Base-by-base conservation (phyloP, 1,140 invertebrate genomes). In the Leptinotarsa undecemlineata region DNA sequence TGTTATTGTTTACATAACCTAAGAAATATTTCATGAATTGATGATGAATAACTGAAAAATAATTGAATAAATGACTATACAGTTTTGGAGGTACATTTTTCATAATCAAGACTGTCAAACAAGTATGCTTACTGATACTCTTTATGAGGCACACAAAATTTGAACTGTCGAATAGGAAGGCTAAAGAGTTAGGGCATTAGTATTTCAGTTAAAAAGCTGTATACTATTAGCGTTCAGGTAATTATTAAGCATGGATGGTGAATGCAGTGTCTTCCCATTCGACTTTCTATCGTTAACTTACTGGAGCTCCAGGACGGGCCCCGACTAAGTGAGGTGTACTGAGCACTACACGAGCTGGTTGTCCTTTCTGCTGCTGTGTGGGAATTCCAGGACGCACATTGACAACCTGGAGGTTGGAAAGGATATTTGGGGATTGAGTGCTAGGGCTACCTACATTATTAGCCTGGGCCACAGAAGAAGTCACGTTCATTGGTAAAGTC, bases 391-490 rank as follows among this genome's bases (percentile, higher is more conserved):
- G 91, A 77, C 94, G 88, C 87, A 95, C 91, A 87, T 95, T 96
- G 68, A 96, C 88, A 82, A 96, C 93, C 85, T 95, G 94, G 77
- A 96, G 92, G 87, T 94, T 94, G 68, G 81, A 92, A 89, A 71
- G 89, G 86, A 83, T 87, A 75, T 80, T 79, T 82, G 89, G 69
- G 89, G 89, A 64, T 87, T 73, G 88, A 87, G 72, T 81, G 63
- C 79, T 81, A 60, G 77, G 79, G 73, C 78, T 84, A 85, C 84
- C 80, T 85, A 85, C 84, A 77, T 84, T 85, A 78, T 85, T 85
- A 73, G 82, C 78, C 76, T 82, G 84, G 63, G 79, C 80, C 77
- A 83, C 80, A 48, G 81, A 76, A 23, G 82, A 74, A 26, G 88
- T 90, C 68, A 91, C 90, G 75, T 90, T 90, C 88, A 92, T 91